Conservation (phyloP, 2,888 invertebrate genomes). For the Pogonocherus hispidulus region DNA sequence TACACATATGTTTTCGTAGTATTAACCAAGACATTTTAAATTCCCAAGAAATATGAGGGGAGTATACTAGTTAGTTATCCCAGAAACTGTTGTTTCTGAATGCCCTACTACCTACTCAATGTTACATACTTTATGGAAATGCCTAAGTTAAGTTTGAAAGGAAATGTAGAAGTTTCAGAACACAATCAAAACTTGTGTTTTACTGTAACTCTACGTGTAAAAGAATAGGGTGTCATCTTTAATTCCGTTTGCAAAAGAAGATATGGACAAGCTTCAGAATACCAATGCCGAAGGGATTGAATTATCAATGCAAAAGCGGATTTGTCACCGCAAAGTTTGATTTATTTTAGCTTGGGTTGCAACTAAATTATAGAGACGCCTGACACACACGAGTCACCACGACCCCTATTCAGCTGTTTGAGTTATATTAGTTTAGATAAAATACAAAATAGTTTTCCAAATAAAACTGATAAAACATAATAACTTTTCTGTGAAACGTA, state of each 20-base stretch:
- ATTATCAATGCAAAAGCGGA: conserved; percentile 59
- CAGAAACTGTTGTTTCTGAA: too few species aligned
- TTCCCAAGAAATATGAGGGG: too few species aligned
- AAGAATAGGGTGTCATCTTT: conserved; percentile 61
- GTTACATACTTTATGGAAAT: conserved; percentile 39
- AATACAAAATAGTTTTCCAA: neutral
- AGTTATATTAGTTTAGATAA: conserved; percentile 2
- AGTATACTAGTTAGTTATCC: too few species aligned
- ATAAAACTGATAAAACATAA: too few species aligned
- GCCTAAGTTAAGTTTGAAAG: conserved; percentile 45
- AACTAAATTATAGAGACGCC: conserved; percentile 38
- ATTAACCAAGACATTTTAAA: too few species aligned
- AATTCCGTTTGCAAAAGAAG: conserved; percentile 60
- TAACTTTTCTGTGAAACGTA: too few species aligned
- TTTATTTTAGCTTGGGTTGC: conserved; percentile 52
- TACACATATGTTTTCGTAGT: too few species aligned
- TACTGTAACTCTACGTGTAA: conserved; percentile 57
- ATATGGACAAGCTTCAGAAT: conserved; percentile 54
- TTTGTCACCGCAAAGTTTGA: conserved; percentile 56
- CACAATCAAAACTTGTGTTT: conserved; percentile 63
- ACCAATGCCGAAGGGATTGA: conserved; percentile 54
- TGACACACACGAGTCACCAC: conserved; percentile 21
- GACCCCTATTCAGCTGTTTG: neutral
- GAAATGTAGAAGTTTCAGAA: conserved; percentile 53
- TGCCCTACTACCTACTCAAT: too few species aligned